A percentile compares a stretch with the other conserved stretches of the same genome.
These are phyloP conservation scores for Aplysia californica DNA, from an alignment of 1,140 invertebrate species.

Conservation along the genomic window DNA sequence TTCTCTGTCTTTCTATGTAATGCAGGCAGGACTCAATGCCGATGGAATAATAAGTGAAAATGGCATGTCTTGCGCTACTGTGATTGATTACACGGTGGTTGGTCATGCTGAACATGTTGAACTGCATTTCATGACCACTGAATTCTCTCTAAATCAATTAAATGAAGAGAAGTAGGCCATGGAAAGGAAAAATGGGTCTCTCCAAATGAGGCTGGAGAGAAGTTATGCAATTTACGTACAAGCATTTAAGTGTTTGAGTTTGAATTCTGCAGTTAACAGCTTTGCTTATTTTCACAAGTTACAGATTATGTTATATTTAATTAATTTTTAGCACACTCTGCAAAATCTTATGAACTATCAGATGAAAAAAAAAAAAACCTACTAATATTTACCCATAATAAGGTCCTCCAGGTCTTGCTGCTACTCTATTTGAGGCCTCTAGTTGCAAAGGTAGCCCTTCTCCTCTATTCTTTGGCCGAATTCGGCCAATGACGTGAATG, in stretches of 20 bases:
- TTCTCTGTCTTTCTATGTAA: no score
- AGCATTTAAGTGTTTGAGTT: not conserved
- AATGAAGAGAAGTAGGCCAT: not conserved
- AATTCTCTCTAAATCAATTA: not conserved
- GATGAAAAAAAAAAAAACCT: not conserved
- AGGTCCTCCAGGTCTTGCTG: constrained; percentile 35
- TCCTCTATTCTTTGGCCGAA: constrained; percentile 41
- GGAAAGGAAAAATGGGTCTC: not conserved
- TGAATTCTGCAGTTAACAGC: not conserved
- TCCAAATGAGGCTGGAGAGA: not conserved
- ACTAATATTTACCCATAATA: constrained; percentile 36
- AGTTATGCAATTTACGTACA: not conserved
- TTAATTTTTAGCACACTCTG: not conserved
- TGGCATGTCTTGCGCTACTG: no score
- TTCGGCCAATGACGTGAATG: constrained; percentile 48
- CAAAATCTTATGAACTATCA: not conserved
- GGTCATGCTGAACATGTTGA: no score
- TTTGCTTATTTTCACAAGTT: not conserved
- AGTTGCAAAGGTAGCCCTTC: constrained; percentile 39
- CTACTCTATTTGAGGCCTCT: constrained; percentile 33
- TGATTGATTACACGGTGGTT: no score
- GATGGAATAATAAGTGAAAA: no score
- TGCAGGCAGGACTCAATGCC: no score
- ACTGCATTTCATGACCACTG: no score
- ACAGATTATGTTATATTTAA: not conserved